A percentile compares a stretch with the other conserved stretches of the same genome.
These are phyloP conservation scores for Ecdyonurus torrentis DNA, from an alignment of 2,888 invertebrate species.

Conservation along the genomic window DNA sequence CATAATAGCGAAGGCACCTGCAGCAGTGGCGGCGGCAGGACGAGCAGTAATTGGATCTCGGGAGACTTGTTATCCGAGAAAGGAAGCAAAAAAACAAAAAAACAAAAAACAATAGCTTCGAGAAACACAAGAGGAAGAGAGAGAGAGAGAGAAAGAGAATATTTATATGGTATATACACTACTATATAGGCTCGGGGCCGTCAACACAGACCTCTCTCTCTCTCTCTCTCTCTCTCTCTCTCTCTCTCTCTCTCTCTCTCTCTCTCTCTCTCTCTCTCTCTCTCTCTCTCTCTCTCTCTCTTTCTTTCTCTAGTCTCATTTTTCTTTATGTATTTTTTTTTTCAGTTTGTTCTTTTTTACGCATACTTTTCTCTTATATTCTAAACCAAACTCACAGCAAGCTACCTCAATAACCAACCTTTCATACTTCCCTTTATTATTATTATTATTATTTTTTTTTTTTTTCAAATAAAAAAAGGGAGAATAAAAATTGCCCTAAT, in stretches of 20 bases:
- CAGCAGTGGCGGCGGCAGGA: neutral
- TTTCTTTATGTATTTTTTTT: neutral
- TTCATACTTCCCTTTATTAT: too few species aligned
- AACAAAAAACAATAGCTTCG: slow-evolving; percentile 1
- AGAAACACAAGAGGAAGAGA: neutral
- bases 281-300: neutral
- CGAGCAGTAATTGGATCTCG: slow-evolving; percentile 4
- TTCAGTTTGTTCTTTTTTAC: neutral
- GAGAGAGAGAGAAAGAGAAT: too few species aligned
- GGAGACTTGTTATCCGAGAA: slow-evolving; percentile 1
- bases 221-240: neutral
- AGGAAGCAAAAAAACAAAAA: neutral
- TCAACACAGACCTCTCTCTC: neutral
- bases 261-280: neutral
- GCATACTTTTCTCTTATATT: neutral
- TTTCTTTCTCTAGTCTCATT: neutral
- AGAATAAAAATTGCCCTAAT: too few species aligned
- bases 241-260: neutral
- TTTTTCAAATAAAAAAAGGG: neutral
- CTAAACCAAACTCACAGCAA: neutral
- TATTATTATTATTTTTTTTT: neutral
- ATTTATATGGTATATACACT: too few species aligned
- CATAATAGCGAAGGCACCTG: neutral
- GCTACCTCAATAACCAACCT: too few species aligned
- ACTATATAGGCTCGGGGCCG: too few species aligned